A percentile compares a stretch with the other conserved stretches of the same genome.
phyloP scores from a whole-genome alignment of 2,113 vertebrate species.

The Pogona vitticeps region DNA sequence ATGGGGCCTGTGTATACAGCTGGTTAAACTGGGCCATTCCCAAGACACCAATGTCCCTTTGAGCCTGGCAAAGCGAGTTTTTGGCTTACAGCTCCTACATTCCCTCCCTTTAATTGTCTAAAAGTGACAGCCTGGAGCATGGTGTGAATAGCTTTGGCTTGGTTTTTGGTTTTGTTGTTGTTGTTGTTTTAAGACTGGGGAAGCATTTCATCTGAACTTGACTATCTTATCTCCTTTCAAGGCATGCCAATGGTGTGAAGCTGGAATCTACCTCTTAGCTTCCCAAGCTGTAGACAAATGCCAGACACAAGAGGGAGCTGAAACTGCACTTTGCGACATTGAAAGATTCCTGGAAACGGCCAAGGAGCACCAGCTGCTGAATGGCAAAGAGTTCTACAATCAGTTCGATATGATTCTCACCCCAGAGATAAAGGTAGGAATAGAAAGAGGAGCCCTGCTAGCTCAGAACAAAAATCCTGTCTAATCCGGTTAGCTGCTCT shows the following conservation, averaged over 20 bases:
- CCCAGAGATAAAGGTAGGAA: constrained; percentile 84
- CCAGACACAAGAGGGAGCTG: constrained; percentile 94
- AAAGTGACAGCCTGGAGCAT: too few species aligned
- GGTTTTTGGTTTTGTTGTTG: too few species aligned
- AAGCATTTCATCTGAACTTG: neutral
- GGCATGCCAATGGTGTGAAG: constrained; percentile 94
- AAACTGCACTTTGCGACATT: constrained; percentile 88
- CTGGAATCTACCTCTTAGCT: constrained; percentile 92
- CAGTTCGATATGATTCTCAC: constrained; percentile 90
- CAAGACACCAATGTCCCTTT: neutral
- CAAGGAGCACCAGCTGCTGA: constrained; percentile 82
- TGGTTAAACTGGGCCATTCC: neutral
- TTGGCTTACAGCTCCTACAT: neutral
- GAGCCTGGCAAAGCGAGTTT: neutral
- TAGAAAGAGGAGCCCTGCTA: neutral
- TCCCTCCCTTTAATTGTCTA: neutral
- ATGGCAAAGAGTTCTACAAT: constrained; percentile 86
- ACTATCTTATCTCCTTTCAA: constrained; percentile 58
- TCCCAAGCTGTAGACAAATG: constrained; percentile 96
- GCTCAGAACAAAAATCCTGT: neutral
- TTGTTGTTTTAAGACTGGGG: too few species aligned
- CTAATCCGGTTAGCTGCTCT: neutral
- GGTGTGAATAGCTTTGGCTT: too few species aligned
- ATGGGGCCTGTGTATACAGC: neutral
- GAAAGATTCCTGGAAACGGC: constrained; percentile 84